Evolutionary conservation across 2,797 vertebrate species (phyloP).

Genomic region (Galago senegalensis): DNA sequence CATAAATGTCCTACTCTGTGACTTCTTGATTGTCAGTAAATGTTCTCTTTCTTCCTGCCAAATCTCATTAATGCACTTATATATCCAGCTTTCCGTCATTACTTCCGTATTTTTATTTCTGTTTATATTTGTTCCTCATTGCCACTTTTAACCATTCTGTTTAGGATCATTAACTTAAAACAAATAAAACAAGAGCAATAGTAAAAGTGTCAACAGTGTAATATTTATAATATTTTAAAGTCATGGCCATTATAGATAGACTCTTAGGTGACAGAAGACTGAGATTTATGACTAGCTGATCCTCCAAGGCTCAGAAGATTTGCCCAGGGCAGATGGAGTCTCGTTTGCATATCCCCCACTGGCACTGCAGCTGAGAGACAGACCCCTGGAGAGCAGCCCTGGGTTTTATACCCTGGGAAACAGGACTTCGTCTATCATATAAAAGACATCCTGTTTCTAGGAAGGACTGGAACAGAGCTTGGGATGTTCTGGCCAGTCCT

Average conservation of each 20-base stretch:
- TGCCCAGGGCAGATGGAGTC: background rate
- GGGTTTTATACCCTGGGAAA: background rate
- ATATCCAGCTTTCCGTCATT: background rate
- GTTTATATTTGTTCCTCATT: background rate
- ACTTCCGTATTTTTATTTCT: background rate
- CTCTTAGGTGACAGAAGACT: background rate
- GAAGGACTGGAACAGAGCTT: background rate
- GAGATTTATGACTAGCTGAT: background rate
- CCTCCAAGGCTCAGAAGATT: background rate
- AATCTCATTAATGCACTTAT: background rate
- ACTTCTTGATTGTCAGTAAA: background rate
- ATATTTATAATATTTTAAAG: background rate
- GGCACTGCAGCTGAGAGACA: background rate
- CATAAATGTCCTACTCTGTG: background rate
- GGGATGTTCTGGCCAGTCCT: background rate
- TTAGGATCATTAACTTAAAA: background rate
- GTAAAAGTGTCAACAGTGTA: background rate
- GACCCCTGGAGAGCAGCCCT: background rate
- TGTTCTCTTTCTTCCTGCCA: background rate
- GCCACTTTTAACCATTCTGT: background rate
- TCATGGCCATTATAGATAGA: rapidly evolving
- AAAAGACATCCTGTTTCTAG: background rate
- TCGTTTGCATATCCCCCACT: background rate
- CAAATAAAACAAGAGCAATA: background rate
- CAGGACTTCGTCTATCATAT: background rate